Evolutionary conservation across 2,113 vertebrate genomes (phyloP), one percentile per base, ranked within the genome.

Genomic region (Sceloporus undulatus): DNA sequence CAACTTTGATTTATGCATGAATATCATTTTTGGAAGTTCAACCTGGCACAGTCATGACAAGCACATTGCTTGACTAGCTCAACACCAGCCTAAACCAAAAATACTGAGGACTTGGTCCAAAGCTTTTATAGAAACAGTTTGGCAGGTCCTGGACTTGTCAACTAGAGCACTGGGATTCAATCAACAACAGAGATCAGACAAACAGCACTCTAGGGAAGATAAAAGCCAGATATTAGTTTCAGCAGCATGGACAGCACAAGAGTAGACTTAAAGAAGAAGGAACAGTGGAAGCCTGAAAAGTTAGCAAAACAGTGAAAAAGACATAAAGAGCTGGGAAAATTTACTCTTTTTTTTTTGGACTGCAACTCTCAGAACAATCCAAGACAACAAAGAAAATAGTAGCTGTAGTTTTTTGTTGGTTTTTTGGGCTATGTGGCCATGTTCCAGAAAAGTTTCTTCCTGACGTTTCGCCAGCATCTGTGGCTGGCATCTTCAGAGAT

Each of bases 221-320:
- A 11, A 9, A 48, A 7, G 5, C n/a, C 59, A 42, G 62, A 82
- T 19, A 65, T 11, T 65, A 16, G 23, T 66, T 85, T 85, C 74
- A 85, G 85, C 27, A 78, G 75, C 75, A 34, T n/a, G 16, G 75
- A 68, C 62, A 86, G 71, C 25, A 78, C 59, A 42, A 68, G 23
- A 23, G 9, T 3, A 78, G 48, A 48, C 48, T 48, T 48, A 7
- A 6, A 48, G 59, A 62, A 62, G 9, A 54, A 19, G 27, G 16
- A 19, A n/a, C 1, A 56, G n/a, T 5, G n/a, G 4, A 18, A 54
- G 10, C 68, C 29, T 34, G n/a, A 75, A 34, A 56, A 11, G 40
- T 27, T 23, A 1, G 9, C 23, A 8, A 66, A 42, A 66, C 1
- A 82, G 27, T 4, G 10, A 48, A 19, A 18, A 76, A n/a, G 38